These are phyloP conservation scores for Orthonychiurus folsomi DNA, from an alignment of 2,888 invertebrate genomes.

Conservation along the genomic window DNA sequence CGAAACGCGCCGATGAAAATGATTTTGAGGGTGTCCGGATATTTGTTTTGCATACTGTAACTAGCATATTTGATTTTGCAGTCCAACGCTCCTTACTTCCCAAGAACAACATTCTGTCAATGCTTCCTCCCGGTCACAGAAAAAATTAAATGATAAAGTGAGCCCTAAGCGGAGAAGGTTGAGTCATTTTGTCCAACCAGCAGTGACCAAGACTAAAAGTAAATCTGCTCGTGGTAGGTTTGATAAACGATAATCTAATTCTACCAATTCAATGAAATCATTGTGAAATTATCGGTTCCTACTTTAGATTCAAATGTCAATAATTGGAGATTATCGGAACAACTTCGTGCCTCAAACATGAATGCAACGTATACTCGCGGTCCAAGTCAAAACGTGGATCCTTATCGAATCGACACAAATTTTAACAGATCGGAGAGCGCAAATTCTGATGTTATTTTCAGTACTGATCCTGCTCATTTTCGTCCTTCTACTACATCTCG, in stretches of 20 bases:
- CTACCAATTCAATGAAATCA: not conserved
- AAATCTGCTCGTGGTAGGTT: not conserved
- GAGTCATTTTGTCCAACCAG: not conserved
- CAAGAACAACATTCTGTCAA: too few relatives aligned
- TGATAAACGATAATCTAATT: not conserved
- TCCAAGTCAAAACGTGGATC: not conserved
- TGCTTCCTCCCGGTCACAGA: not conserved
- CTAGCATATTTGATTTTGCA: too few relatives aligned
- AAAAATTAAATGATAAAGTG: not conserved
- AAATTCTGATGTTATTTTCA: not conserved
- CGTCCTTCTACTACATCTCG: too few relatives aligned
- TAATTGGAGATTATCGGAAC: not conserved
- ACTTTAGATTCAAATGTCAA: not conserved
- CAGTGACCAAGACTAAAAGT: too few relatives aligned
- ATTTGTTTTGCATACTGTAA: too few relatives aligned
- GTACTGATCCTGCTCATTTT: not conserved
- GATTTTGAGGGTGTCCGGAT: too few relatives aligned
- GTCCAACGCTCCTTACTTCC: too few relatives aligned
- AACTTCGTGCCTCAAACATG: not conserved
- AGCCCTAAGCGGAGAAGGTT: not conserved
- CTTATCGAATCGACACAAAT: not conserved
- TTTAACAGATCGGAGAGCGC: not conserved
- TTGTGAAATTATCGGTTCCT: not conserved
- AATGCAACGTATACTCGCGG: not conserved
- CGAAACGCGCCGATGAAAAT: too few relatives aligned